These are phyloP conservation scores for Callyntrura sp. DNA, from an alignment of 2,888 invertebrate species.

Conservation along the genomic window DNA sequence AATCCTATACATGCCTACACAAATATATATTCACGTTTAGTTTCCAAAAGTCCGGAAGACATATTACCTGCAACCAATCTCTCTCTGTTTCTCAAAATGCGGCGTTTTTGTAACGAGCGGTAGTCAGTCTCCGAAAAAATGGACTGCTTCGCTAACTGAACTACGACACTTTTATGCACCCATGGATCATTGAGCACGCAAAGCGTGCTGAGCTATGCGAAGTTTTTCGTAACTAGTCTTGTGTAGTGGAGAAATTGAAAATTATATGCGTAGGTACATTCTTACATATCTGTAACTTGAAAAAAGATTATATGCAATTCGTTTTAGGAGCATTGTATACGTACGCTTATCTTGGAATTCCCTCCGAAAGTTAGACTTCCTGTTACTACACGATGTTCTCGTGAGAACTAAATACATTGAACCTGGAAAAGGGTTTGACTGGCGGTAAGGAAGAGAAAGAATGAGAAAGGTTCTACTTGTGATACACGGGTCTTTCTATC, in stretches of 20 bases:
- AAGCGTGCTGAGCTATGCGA: conserved; percentile 62
- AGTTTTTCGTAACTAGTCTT: conserved; percentile 3
- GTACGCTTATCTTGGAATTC: too few species aligned
- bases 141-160: conserved; percentile 80
- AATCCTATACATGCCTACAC: background rate
- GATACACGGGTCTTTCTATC: background rate
- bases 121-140: conserved; percentile 70
- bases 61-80: background rate
- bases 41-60: too few species aligned
- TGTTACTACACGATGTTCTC: conserved; percentile 1
- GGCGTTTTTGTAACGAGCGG: conserved; percentile 18
- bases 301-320: conserved; percentile 17
- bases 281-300: background rate
- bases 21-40: too few species aligned
- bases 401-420: conserved; percentile 11
- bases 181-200: conserved; percentile 83
- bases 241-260: background rate
- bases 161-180: conserved; percentile 83
- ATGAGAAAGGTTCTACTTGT: conserved; percentile 26
- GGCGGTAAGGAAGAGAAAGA: conserved; percentile 10
- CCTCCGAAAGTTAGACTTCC: background rate
- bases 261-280: background rate
- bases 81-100: conserved; percentile 15
- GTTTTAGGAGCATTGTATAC: background rate
- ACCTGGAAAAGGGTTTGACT: conserved; percentile 3